Conservation (phyloP, 2,888 invertebrate species). For the Calephelis perditalis region DNA sequence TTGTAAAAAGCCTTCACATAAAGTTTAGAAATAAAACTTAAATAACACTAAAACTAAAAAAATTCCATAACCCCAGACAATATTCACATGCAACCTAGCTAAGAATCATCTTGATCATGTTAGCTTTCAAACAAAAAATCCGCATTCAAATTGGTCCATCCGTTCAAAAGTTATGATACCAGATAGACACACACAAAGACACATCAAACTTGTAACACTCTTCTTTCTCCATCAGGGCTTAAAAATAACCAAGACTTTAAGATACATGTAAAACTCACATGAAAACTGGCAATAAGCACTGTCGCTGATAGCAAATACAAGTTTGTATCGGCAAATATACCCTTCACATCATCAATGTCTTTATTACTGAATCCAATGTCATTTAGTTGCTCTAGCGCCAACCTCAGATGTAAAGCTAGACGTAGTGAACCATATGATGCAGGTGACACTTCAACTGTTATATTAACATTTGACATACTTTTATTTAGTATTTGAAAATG, state of each 20-base stretch:
- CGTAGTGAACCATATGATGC: conserved; percentile 88
- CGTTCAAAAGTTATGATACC: too few species aligned
- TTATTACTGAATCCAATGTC: conserved; percentile 93
- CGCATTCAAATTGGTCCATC: too few species aligned
- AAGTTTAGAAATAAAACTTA: too few species aligned
- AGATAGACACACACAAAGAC: too few species aligned
- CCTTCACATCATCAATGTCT: conserved; percentile 97
- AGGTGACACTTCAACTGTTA: conserved; percentile 85
- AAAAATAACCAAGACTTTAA: conserved; percentile 1
- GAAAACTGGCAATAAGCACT: conserved; percentile 92
- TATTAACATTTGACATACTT: conserved; percentile 78
- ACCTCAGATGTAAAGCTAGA: conserved; percentile 86
- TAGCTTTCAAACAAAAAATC: too few species aligned
- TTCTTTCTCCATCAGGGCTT: too few species aligned
- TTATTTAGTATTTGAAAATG: conserved; percentile 84
- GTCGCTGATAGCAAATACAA: conserved; percentile 93
- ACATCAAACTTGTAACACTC: too few species aligned
- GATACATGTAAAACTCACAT: conserved; percentile 81
- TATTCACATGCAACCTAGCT: too few species aligned
- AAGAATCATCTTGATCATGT: too few species aligned
- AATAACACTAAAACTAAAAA: too few species aligned
- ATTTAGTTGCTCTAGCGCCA: conserved; percentile 83
- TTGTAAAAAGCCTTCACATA: too few species aligned
- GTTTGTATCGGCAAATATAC: conserved; percentile 97
- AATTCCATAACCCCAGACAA: too few species aligned